A percentile compares a stretch with the other conserved stretches of the same genome.
Evolutionary conservation across 2,113 vertebrate genomes (phyloP).

Genomic region (Dolichallabes microphthalmus): DNA sequence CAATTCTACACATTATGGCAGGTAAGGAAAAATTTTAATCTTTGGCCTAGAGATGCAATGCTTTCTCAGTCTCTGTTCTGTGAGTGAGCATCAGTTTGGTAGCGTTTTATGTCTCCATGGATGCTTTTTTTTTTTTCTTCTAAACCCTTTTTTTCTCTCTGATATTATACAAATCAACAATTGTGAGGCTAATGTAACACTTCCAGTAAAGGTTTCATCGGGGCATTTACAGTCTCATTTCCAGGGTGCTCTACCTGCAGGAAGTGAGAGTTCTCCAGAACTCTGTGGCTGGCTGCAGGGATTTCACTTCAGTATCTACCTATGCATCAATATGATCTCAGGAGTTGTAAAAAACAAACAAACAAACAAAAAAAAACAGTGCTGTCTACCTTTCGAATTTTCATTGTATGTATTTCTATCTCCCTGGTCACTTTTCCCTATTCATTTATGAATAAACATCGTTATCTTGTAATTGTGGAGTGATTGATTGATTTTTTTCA

Average conservation of each 20-base stretch:
- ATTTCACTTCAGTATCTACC: conserved; percentile 9
- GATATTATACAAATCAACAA: neutral
- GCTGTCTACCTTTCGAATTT: conserved; percentile 1
- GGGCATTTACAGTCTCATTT: neutral
- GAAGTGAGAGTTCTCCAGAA: conserved; percentile 35
- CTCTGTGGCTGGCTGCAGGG: conserved; percentile 29
- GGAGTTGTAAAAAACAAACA: conserved; percentile 17
- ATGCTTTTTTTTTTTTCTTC: neutral
- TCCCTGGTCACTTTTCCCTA: neutral
- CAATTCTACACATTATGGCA: neutral
- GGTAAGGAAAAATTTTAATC: neutral
- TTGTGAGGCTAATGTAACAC: neutral
- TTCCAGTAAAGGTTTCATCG: neutral
- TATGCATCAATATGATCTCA: conserved; percentile 30
- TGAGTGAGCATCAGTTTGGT: neutral
- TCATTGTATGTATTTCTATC: conserved; percentile 9
- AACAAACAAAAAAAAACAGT: conserved; percentile 9
- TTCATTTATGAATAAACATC: conserved; percentile 36
- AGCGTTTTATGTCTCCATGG: neutral
- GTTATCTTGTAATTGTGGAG: conserved; percentile 38
- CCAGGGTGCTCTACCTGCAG: neutral
- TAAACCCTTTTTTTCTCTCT: neutral
- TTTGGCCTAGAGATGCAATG: neutral
- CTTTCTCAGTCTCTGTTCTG: neutral
- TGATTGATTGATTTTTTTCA: neutral